These are phyloP conservation scores for Hetaerina americana DNA, from an alignment of 1,140 invertebrate genomes.

Conservation along the genomic window DNA sequence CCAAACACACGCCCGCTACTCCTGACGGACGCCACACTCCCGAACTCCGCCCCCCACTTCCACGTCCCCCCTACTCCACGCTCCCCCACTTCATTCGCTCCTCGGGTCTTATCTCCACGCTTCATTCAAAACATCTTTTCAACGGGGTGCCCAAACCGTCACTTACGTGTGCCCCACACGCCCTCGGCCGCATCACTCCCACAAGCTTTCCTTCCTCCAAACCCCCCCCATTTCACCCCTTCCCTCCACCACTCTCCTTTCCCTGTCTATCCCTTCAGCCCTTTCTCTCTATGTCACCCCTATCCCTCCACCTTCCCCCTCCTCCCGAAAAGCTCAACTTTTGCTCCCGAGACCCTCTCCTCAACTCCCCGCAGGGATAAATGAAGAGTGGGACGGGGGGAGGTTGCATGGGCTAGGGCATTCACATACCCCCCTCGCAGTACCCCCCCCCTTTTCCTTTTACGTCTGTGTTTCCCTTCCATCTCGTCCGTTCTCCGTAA, in stretches of 20 bases:
- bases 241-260: not conserved
- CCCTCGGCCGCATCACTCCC: not conserved
- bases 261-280: not conserved
- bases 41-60: too few relatives aligned
- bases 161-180: not conserved
- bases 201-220: not conserved
- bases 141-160: not conserved
- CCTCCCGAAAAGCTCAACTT: too few relatives aligned
- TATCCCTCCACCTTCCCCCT: too few relatives aligned
- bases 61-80: conserved; percentile 16
- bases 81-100: conserved; percentile 29
- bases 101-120: conserved; percentile 29
- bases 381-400: too few relatives aligned
- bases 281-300: not conserved
- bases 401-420: too few relatives aligned
- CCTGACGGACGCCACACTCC: too few relatives aligned
- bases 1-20: too few relatives aligned
- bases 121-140: conserved; percentile 7
- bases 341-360: too few relatives aligned
- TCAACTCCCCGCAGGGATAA: too few relatives aligned
- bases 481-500: too few relatives aligned
- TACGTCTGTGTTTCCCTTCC: not conserved
- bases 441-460: not conserved
- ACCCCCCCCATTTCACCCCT: not conserved
- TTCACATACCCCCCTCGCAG: not conserved